Percentiles rank a stretch among this genome's conserved stretches.
Conservation (phyloP, 2,888 invertebrate genomes). For the Thecophora atra region DNA sequence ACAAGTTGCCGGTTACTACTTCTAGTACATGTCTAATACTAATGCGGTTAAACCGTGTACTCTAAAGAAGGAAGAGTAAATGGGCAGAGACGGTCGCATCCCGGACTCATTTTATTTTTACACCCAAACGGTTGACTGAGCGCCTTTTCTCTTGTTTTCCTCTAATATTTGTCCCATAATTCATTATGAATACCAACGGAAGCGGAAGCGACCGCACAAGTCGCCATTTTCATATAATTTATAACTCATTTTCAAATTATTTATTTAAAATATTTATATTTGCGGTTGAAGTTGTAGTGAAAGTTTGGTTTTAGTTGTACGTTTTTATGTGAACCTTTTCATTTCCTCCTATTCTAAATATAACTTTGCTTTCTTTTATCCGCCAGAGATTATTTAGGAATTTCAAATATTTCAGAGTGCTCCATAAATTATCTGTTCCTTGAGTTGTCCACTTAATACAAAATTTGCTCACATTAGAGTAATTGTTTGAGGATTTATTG, state of each 20-base stretch:
- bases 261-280: constrained; percentile 30
- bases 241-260: constrained; percentile 23
- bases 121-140: background rate
- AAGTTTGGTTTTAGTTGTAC: constrained; percentile 14
- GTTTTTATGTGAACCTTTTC: background rate
- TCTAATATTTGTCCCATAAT: constrained; percentile 44
- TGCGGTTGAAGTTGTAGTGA: constrained; percentile 16
- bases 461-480: constrained; percentile 6
- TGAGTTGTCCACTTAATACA: background rate
- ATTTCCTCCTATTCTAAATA: background rate
- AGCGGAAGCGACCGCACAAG: constrained; percentile 32
- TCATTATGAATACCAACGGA: constrained; percentile 48
- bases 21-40: too few species aligned
- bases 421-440: constrained; percentile 23
- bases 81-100: too few species aligned
- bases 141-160: constrained; percentile 18
- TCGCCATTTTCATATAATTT: constrained; percentile 26
- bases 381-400: background rate
- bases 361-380: too few species aligned
- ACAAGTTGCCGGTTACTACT: background rate
- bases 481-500: constrained; percentile 26
- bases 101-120: background rate
- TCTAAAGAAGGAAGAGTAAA: too few species aligned
- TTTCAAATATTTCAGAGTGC: constrained; percentile 15
- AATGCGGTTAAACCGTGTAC: too few species aligned